Evolutionary conservation across 2,888 invertebrate genomes (phyloP).

Genomic region (Cryptocheilus praepositus): DNA sequence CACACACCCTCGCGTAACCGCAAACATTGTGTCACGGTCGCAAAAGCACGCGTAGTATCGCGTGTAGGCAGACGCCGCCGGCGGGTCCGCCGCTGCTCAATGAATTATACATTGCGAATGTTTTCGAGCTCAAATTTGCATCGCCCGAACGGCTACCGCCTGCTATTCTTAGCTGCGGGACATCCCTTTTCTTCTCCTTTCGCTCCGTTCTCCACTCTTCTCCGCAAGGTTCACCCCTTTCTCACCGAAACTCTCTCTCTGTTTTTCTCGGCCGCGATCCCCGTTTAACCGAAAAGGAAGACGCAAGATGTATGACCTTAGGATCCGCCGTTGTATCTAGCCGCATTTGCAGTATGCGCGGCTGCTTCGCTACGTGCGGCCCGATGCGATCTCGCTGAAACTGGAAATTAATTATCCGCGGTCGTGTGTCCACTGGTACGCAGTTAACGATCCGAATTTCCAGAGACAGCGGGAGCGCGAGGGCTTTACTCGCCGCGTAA

Average conservation of each 20-base stretch:
- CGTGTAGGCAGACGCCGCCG: constrained; percentile 54
- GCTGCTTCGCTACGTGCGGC: constrained; percentile 32
- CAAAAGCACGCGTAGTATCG: constrained; percentile 56
- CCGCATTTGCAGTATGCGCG: no score
- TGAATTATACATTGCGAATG: constrained; percentile 63
- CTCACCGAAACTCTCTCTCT: constrained; percentile 27
- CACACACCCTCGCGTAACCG: constrained; percentile 45
- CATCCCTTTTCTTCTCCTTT: constrained; percentile 25
- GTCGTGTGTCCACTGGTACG: constrained; percentile 40
- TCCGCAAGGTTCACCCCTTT: constrained; percentile 15
- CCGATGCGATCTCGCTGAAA: constrained; percentile 48
- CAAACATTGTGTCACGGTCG: constrained; percentile 60
- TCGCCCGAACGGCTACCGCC: constrained; percentile 57
- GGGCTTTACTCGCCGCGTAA: neutral
- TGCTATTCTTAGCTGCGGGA: constrained; percentile 54
- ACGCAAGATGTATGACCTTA: constrained; percentile 46
- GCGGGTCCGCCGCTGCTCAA: constrained; percentile 37
- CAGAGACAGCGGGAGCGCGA: constrained; percentile 14
- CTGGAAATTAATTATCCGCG: constrained; percentile 53
- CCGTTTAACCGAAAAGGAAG: constrained; percentile 20
- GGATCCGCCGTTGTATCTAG: constrained; percentile 37
- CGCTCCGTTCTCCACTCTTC: constrained; percentile 8
- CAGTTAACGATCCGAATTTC: constrained; percentile 47
- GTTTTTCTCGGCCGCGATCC: constrained; percentile 8
- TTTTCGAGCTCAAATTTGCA: constrained; percentile 64